Conservation (phyloP, 2,113 vertebrate genomes). For the Psephotus haematonotus region DNA sequence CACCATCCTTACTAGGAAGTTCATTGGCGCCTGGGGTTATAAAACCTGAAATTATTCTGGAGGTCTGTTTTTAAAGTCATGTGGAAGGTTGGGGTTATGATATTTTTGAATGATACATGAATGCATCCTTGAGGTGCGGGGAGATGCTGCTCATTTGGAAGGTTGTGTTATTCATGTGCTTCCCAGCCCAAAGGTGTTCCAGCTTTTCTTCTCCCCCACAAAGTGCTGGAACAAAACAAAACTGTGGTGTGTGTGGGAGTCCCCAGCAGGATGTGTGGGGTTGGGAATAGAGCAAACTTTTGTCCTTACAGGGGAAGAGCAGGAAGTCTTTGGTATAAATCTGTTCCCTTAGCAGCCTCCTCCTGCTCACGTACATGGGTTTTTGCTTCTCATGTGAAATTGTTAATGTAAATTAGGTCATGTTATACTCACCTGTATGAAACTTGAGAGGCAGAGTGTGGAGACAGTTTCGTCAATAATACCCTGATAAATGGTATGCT, state of each 20-base stretch:
- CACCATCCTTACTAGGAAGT: background rate
- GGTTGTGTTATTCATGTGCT: background rate
- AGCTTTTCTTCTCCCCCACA: background rate
- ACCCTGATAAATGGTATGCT: background rate
- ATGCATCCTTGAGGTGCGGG: background rate
- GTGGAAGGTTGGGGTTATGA: background rate
- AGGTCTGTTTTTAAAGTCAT: background rate
- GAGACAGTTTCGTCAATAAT: background rate
- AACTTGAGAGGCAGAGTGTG: background rate
- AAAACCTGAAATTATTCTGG: background rate
- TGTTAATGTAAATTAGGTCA: background rate
- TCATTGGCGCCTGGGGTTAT: background rate
- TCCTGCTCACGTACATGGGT: background rate
- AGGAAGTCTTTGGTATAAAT: background rate
- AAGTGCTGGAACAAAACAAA: background rate
- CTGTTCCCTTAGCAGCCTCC: background rate
- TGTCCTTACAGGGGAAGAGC: background rate
- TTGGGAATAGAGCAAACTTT: background rate
- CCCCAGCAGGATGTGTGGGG: background rate
- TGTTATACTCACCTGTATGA: background rate
- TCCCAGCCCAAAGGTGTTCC: background rate
- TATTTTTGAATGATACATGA: background rate
- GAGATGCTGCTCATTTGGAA: background rate
- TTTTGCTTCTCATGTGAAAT: background rate
- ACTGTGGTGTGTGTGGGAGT: background rate